These are phyloP conservation scores for Peromyscus leucopus DNA, from an alignment of 2,113 vertebrate species.

Conservation along the genomic window DNA sequence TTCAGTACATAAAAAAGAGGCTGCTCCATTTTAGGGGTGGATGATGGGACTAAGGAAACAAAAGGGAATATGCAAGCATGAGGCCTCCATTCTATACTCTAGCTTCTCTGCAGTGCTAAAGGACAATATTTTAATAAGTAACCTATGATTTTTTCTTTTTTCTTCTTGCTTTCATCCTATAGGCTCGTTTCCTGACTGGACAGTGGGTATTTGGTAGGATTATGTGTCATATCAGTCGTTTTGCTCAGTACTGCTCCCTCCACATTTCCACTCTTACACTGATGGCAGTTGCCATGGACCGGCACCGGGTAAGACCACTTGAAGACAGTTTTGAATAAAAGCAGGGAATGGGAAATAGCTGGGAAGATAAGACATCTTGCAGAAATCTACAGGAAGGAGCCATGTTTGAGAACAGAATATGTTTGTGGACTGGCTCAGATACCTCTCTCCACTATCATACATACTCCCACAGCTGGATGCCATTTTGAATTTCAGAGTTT, in stretches of 20 bases:
- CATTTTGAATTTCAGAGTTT: neutral
- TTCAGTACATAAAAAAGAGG: neutral
- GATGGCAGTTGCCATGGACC: slow-evolving; percentile 83
- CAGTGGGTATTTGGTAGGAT: slow-evolving; percentile 83
- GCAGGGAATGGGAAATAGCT: neutral
- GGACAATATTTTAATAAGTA: neutral
- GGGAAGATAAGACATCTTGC: neutral
- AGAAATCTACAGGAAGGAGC: neutral
- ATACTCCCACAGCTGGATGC: neutral
- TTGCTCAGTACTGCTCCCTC: slow-evolving; percentile 86
- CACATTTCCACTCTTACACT: slow-evolving; percentile 85
- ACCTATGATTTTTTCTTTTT: neutral
- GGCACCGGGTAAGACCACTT: slow-evolving; percentile 79
- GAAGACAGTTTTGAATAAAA: neutral
- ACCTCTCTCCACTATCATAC: neutral
- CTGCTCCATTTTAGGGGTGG: neutral
- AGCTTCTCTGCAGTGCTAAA: neutral
- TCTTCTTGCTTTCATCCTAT: neutral
- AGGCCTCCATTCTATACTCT: neutral
- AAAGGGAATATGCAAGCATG: neutral
- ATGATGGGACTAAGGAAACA: neutral
- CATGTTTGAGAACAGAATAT: neutral
- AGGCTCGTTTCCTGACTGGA: slow-evolving; percentile 86
- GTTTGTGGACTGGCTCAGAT: neutral
- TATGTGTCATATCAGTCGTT: slow-evolving; percentile 86